A percentile compares a stretch with the other conserved stretches of the same genome.
These are phyloP conservation scores for Procambarus clarkii DNA, from an alignment of 1,140 invertebrate genomes.

Conservation along the genomic window DNA sequence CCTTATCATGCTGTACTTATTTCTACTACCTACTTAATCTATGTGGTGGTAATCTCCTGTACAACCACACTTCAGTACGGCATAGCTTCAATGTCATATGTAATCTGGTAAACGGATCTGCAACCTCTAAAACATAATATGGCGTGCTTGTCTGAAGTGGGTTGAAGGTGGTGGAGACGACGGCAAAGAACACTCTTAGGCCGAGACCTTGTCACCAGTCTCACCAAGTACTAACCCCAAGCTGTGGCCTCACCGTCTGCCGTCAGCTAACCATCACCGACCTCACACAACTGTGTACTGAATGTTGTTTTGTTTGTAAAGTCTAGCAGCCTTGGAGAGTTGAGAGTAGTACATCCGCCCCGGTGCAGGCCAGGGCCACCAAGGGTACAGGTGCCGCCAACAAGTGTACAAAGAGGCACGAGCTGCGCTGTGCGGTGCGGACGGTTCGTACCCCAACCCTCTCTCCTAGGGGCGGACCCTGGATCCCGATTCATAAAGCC, in stretches of 20 bases:
- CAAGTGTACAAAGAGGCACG: conserved; percentile 65
- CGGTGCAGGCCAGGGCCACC: conserved; percentile 32
- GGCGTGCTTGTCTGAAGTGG: not conserved
- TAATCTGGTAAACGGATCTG: not conserved
- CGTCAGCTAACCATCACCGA: not conserved
- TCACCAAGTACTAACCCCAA: not conserved
- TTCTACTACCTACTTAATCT: not conserved
- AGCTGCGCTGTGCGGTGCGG: conserved; percentile 42
- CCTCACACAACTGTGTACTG: conserved; percentile 47
- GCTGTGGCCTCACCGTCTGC: conserved; percentile 2
- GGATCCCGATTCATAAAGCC: no score
- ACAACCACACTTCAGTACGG: not conserved
- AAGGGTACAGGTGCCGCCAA: conserved; percentile 64
- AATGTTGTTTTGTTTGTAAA: conserved; percentile 62
- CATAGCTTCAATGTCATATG: not conserved
- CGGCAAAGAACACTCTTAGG: not conserved
- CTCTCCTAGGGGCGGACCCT: not conserved
- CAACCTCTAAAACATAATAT: not conserved
- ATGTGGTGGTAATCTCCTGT: not conserved
- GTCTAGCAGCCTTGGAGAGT: conserved; percentile 46
- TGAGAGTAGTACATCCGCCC: conserved; percentile 10
- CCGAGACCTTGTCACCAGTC: not conserved
- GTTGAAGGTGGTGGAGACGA: not conserved
- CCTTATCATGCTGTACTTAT: not conserved
- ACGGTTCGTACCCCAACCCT: not conserved